Evolutionary conservation across 2,888 invertebrate species (phyloP), one percentile per base, ranked within the genome.

Genomic region (Xanthia togata): DNA sequence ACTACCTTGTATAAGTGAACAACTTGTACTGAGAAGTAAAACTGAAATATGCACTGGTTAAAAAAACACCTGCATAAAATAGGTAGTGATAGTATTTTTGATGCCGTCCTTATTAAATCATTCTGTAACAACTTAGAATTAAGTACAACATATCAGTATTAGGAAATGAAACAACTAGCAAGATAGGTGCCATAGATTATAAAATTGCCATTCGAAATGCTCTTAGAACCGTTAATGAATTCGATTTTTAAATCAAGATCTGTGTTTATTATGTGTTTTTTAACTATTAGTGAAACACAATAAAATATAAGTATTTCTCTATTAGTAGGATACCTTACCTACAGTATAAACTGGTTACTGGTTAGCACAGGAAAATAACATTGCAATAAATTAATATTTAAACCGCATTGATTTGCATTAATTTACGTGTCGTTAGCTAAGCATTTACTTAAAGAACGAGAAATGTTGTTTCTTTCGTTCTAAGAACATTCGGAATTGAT

Each of bases 131-230:
- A 78, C 81, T 84, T 84, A 88, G 88, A 73, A 87, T 87, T 90
- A 92, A 93, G 93, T 92, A 92, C 91, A 93, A 93, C 82, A 90
- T 90, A 88, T 89, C 94, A 94, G 95, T 95, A 94, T 95, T 94
- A 94, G 79, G 83, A 89, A 85, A 86, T 83, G 81, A 88, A 86
- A 82, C 87, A 83, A 88, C 82, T 89, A 89, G 83, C 87, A 87
- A 88, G 86, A 89, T 87, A 86, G 88, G 94, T 94, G 94, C 94
- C 94, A 94, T 94, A 94, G 84, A 87, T 80, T 81, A 72, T 79
- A 50, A 79, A 78, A 80, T 70, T 87, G 77, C 76, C 76, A 83
- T 87, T 76, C 8, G 26, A 67, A 77, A 75, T 70, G 76, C 76
- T 68, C 55, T 74, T 59, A 70, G 38, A 71, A 78, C 65, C 41